Base-by-base conservation (phyloP, 2,113 vertebrate species). In the Cinclus cinclus region DNA sequence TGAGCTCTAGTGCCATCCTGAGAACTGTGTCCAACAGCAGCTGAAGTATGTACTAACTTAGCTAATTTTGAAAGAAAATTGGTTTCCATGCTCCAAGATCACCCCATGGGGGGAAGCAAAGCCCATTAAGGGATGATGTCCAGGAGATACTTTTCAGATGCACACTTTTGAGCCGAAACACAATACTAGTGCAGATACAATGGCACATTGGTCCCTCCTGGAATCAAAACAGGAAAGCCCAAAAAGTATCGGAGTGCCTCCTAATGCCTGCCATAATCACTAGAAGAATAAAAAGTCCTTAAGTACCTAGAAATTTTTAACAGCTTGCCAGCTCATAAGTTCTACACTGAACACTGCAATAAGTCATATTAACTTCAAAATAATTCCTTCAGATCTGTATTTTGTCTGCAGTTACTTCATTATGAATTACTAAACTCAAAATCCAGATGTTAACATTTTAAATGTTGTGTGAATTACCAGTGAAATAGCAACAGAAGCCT, bases 1-100 rank as follows among this genome's bases (percentile, higher is more conserved):
- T 1, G 22, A 53, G 31, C 31, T 91, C 24, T 18, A 44, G n/a
- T 31, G 13, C 27, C 16, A 33, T 30, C 11, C 33, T 10, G 16
- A 81, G 33, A 91, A 42, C 12, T 20, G 20, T 3, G 9, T 10
- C 42, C 53, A 71, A 49, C 18, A 65, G 16, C 13, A 87, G 62
- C 0, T 41, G 41, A 5, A 56, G 7, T 11, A 4, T 0, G 1
- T 19, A 60, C 10, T 65, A 78, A 13, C 16, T 33, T 6, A 31
- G 30, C 7, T 31, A 15, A 7, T 37, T 49, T 31, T 56, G 11
- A 90, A 84, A 67, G 17, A 7, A 67, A 50, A 5, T 2, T 1
- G 4, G 18, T 35, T 81, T n/a, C 35, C 16, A 31, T 1, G 15
- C 24, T 75, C 63, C 12, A 20, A 62, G 22, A 50, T 69, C 28